Conservation (phyloP, 2,113 vertebrate species). For the Phylloscopus trochilus region DNA sequence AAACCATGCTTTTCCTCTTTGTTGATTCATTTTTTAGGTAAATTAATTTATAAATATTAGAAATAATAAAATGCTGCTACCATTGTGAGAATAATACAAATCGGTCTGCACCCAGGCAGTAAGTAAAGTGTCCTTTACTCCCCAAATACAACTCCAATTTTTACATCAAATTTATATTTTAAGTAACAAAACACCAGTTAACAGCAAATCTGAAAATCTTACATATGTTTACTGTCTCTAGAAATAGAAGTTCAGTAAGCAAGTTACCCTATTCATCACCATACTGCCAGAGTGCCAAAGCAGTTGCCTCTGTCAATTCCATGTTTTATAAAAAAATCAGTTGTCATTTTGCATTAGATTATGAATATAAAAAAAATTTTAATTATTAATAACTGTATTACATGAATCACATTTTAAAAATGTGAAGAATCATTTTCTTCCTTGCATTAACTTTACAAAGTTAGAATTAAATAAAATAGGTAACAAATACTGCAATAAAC, state of each 20-base stretch:
- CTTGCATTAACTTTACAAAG: neutral
- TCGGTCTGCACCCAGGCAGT: neutral
- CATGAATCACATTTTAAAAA: neutral
- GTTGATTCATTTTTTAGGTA: neutral
- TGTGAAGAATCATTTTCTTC: neutral
- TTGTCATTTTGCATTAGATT: neutral
- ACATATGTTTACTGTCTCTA: neutral
- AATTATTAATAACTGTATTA: neutral
- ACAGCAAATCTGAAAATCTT: neutral
- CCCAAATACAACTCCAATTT: neutral
- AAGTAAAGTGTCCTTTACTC: neutral
- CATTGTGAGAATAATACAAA: neutral
- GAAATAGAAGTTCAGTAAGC: neutral
- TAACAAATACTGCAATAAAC: neutral
- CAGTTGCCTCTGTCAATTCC: slow-evolving; percentile 1
- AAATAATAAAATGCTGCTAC: neutral
- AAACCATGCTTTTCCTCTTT: neutral
- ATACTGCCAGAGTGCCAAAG: neutral
- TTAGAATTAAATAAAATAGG: neutral
- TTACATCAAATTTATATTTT: neutral
- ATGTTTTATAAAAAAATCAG: neutral
- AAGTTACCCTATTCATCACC: neutral
- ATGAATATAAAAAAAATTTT: neutral
- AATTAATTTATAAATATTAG: neutral
- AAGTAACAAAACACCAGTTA: neutral